A percentile compares a stretch with the other conserved stretches of the same genome.
These are phyloP conservation scores for Lacanobia wlatinum DNA, from an alignment of 2,888 invertebrate genomes.

Conservation along the genomic window DNA sequence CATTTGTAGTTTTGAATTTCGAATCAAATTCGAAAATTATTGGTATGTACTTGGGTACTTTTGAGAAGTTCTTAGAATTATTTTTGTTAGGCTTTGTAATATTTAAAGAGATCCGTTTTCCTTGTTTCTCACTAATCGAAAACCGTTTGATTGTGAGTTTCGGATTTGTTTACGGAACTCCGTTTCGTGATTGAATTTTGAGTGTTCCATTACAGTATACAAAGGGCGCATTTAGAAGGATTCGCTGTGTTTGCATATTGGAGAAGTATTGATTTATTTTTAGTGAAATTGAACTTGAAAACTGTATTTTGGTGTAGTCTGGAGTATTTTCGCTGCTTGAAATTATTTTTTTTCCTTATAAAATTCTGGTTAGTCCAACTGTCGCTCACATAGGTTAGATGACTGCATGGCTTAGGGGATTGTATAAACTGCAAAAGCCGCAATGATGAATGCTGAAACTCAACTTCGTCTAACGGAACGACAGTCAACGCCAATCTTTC, in stretches of 20 bases:
- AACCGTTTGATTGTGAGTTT: slow-evolving; percentile 52
- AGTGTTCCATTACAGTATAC: slow-evolving; percentile 61
- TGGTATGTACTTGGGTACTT: no score
- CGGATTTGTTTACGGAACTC: slow-evolving; percentile 65
- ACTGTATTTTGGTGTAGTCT: neutral
- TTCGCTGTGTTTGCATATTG: slow-evolving; percentile 43
- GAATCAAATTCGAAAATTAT: no score
- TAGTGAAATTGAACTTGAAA: slow-evolving; percentile 13
- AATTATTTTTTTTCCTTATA: neutral
- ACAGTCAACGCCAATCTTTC: neutral
- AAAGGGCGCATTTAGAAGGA: slow-evolving; percentile 53
- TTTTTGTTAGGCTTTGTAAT: slow-evolving; percentile 16
- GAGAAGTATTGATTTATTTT: slow-evolving; percentile 28
- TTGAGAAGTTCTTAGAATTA: slow-evolving; percentile 1
- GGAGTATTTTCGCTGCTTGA: neutral
- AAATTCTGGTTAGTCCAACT: neutral
- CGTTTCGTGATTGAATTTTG: slow-evolving; percentile 68
- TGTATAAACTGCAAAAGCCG: no score
- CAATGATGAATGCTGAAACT: no score
- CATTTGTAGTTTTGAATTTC: no score
- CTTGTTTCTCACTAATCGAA: slow-evolving; percentile 62
- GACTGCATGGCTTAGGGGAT: neutral
- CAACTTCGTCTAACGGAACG: no score
- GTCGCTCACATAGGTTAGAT: neutral
- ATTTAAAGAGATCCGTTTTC: slow-evolving; percentile 40